These are phyloP conservation scores for Leptinotarsa juncta DNA, from an alignment of 2,888 invertebrate genomes.

Conservation along the genomic window DNA sequence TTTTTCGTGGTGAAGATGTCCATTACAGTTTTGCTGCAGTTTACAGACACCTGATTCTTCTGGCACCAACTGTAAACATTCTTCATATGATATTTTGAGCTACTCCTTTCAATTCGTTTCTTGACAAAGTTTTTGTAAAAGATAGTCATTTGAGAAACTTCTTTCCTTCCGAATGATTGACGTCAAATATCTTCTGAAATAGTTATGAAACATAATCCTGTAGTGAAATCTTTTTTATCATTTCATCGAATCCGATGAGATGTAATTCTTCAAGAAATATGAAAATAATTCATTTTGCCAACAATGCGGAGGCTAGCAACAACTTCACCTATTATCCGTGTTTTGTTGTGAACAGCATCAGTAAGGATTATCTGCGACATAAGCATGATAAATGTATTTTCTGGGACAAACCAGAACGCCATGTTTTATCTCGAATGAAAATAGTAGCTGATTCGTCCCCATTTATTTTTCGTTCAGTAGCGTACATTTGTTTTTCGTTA, in stretches of 20 bases:
- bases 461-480: conserved; percentile 14
- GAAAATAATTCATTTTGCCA: conserved; percentile 33
- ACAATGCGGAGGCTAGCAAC: conserved; percentile 34
- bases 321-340: conserved; percentile 42
- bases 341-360: conserved; percentile 41
- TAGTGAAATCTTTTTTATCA: not conserved
- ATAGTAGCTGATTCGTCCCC: conserved; percentile 24
- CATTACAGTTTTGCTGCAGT: too few species aligned
- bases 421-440: conserved; percentile 26
- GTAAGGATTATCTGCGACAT: conserved; percentile 41
- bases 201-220: not conserved
- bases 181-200: too few species aligned
- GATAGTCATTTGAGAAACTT: too few species aligned
- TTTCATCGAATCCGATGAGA: not conserved
- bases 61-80: too few species aligned
- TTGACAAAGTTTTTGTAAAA: too few species aligned
- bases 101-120: too few species aligned
- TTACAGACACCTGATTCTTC: too few species aligned
- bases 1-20: too few species aligned
- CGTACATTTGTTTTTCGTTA: not conserved
- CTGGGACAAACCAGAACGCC: conserved; percentile 28
- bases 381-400: conserved; percentile 41
- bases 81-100: too few species aligned
- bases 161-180: too few species aligned
- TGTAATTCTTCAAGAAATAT: conserved; percentile 12